phyloP scores from a whole-genome alignment of 1,140 invertebrate species.

The Dendrolimus kikuchii region DNA sequence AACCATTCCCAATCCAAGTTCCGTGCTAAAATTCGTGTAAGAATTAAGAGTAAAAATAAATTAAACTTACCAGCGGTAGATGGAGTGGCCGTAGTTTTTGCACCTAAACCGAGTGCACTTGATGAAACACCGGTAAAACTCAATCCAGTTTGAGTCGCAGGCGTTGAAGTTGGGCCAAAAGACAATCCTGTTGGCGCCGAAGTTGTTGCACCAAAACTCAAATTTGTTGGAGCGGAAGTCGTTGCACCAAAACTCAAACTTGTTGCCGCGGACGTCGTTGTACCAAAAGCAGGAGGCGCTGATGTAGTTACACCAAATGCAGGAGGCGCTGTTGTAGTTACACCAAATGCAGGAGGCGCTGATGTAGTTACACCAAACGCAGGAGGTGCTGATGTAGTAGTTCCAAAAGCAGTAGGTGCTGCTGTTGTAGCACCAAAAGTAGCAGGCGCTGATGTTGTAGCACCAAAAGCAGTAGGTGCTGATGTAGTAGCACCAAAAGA shows the following conservation, averaged over 20 bases:
- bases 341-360: conserved; percentile 16
- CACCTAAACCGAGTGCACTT: conserved; percentile 23
- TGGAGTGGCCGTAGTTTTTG: conserved; percentile 16
- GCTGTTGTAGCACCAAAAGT: conserved; percentile 10
- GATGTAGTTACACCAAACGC: conserved; percentile 25
- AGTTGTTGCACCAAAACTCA: no score
- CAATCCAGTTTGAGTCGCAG: conserved; percentile 17
- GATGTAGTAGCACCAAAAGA: conserved; percentile 1
- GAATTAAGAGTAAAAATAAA: conserved; percentile 3
- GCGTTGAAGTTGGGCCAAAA: conserved; percentile 12
- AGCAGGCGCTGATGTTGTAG: neutral
- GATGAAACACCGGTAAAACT: conserved; percentile 24
- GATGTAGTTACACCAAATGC: conserved; percentile 16
- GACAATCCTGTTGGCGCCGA: conserved; percentile 6
- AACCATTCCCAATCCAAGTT: no score
- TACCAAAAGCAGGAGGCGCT: conserved; percentile 11
- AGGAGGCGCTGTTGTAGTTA: neutral
- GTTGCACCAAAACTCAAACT: conserved; percentile 33
- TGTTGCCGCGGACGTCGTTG: conserved; percentile 28
- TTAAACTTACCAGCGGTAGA: conserved; percentile 22
- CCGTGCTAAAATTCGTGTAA: neutral
- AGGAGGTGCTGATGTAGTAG: conserved; percentile 27
- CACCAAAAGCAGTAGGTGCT: neutral
- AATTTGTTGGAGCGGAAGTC: conserved; percentile 7
- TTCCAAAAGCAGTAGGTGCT: conserved; percentile 11